Evolutionary conservation across 2,888 invertebrate genomes (phyloP), one percentile per base, ranked within the genome.

Genomic region (Trilocha varians): DNA sequence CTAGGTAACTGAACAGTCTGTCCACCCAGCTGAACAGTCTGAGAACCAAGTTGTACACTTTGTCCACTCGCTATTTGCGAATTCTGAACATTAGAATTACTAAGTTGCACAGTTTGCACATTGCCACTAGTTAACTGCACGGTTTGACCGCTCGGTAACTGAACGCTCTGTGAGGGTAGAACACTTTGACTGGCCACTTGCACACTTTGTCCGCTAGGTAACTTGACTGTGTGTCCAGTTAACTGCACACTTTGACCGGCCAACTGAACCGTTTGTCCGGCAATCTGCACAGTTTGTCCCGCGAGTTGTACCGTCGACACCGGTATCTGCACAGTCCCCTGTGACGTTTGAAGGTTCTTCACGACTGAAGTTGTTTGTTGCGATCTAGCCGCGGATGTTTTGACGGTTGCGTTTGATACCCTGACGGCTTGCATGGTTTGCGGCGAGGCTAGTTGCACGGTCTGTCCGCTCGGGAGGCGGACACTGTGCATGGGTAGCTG

Each of bases 211-310:
- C 75, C 79, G 38, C 84, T 83, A 39, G 77, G 79, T 13, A 82
- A 49, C 47, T 83, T 79, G 2, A 82, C 88, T 0, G 88, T 88
- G 40, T 89, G 77, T 1, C 73, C 87, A 11, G 70, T 82, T 9
- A 83, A 47, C 39, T 83, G 83, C 3, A 84, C 75, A 32, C 76
- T 82, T 43, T 75, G 80, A 16, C 79, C 77, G 9, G 75, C 71
- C 34, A 82, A 42, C 43, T 82, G 80, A 0, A 82, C 78, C 0
- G 78, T 80, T 50, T 84, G 84, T 25, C 74, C 82, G 33, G 53
- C 78, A 11, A 79, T 72, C 55, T 72, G 82, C 17, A 76, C 78
- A 11, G 70, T 78, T 46, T 73, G 78, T 15, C 74, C 78, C n/a
- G 67, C 69, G 36, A 70, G 56, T 47, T 71, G 87, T 6, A 72